Conservation (phyloP, 2,113 vertebrate genomes). For the Crotalus helleri region DNA sequence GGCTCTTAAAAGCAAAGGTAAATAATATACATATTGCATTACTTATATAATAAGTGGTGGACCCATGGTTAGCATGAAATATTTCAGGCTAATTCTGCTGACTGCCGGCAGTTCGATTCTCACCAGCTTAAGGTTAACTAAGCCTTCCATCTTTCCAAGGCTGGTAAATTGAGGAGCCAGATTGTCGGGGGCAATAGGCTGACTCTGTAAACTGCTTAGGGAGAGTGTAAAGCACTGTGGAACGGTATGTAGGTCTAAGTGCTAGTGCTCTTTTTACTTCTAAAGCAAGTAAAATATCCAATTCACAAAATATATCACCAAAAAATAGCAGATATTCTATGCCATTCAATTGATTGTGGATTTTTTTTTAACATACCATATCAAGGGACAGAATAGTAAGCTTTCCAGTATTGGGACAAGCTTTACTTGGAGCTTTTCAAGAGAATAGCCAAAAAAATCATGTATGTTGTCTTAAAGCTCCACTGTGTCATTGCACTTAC, state of each 20-base stretch:
- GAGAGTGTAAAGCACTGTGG: neutral
- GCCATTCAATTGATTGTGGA: neutral
- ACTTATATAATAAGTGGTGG: neutral
- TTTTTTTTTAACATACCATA: neutral
- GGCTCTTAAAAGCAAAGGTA: neutral
- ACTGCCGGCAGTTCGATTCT: neutral
- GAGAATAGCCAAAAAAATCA: neutral
- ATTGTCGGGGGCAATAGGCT: neutral
- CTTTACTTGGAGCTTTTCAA: neutral
- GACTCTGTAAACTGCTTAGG: neutral
- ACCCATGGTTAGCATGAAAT: neutral
- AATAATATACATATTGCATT: neutral
- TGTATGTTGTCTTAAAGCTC: neutral
- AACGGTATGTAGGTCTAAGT: neutral
- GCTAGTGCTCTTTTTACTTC: constrained; percentile 31
- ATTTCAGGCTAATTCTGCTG: neutral
- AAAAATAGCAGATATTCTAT: neutral
- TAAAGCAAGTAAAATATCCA: neutral
- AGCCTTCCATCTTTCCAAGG: too few species aligned
- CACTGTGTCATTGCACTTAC: neutral
- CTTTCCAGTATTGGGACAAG: neutral
- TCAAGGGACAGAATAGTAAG: neutral
- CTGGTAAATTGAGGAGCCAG: neutral
- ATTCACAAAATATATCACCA: constrained; percentile 7
- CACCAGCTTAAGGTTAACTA: neutral